Conservation (phyloP, 2,888 invertebrate species). For the Coleophora flavipennella region DNA sequence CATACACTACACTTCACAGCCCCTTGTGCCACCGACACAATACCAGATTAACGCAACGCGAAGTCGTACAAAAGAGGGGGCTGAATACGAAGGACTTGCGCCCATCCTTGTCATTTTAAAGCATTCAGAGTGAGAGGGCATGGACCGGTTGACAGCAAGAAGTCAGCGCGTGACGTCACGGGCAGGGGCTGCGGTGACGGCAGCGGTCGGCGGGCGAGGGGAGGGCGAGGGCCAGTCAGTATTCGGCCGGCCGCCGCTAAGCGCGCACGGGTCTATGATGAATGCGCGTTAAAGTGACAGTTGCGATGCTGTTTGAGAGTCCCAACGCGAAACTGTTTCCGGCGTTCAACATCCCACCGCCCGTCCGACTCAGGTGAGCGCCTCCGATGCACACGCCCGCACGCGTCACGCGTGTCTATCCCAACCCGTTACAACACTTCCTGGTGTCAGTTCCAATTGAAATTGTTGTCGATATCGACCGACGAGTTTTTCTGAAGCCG, state of each 20-base stretch:
- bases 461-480: conserved; percentile 21
- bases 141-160: conserved; percentile 25
- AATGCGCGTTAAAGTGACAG: conserved; percentile 57
- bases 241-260: conserved; percentile 49
- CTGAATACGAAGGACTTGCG: too few relatives aligned
- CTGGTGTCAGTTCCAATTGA: conserved; percentile 25
- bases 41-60: too few relatives aligned
- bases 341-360: conserved; percentile 80
- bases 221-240: conserved; percentile 35
- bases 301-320: conserved; percentile 81
- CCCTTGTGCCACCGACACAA: too few relatives aligned
- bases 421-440: not conserved
- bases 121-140: conserved; percentile 15
- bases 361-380: conserved; percentile 72
- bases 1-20: too few relatives aligned
- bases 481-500: conserved; percentile 31
- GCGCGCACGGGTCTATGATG: conserved; percentile 47
- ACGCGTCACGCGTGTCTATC: conserved; percentile 15
- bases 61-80: too few relatives aligned
- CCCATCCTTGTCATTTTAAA: too few relatives aligned
- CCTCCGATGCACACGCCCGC: conserved; percentile 15
- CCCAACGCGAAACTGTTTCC: conserved; percentile 80
- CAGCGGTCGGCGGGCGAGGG: conserved; percentile 23
- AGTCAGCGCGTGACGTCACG: conserved; percentile 58
- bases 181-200: conserved; percentile 28